Percentiles rank a stretch among this genome's conserved stretches.
Conservation (phyloP, 2,888 invertebrate genomes). For the Uropetala carovei region DNA sequence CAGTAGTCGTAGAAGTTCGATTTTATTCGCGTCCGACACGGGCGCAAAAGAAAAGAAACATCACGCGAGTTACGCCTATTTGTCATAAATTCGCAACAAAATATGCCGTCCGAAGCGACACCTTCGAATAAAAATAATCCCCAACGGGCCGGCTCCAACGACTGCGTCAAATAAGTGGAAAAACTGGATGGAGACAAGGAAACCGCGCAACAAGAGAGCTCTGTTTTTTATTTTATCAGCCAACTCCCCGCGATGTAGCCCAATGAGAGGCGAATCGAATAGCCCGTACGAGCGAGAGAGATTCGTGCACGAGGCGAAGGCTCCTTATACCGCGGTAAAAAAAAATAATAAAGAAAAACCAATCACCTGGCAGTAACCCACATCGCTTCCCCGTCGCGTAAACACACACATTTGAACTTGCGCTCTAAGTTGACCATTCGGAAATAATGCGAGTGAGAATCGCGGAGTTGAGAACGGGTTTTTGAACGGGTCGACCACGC, state of each 20-base stretch:
- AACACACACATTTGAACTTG: neutral
- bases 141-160: neutral
- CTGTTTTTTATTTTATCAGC: no score
- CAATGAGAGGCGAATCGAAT: no score
- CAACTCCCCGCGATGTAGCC: no score
- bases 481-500: neutral
- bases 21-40: no score
- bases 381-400: neutral
- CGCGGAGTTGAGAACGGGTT: neutral
- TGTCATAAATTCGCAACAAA: neutral
- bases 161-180: constrained; percentile 2
- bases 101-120: neutral
- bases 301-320: no score
- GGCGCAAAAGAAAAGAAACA: no score
- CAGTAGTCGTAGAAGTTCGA: no score
- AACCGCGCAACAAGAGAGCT: neutral
- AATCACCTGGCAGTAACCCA: neutral
- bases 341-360: no score
- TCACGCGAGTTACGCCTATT: no score
- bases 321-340: neutral
- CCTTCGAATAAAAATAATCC: constrained; percentile 3
- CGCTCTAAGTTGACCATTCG: neutral
- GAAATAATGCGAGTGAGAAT: neutral
- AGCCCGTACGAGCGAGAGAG: no score
- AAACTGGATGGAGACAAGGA: neutral